phyloP scores from a whole-genome alignment of 2,113 vertebrate species.

The Microcebus griseorufus region DNA sequence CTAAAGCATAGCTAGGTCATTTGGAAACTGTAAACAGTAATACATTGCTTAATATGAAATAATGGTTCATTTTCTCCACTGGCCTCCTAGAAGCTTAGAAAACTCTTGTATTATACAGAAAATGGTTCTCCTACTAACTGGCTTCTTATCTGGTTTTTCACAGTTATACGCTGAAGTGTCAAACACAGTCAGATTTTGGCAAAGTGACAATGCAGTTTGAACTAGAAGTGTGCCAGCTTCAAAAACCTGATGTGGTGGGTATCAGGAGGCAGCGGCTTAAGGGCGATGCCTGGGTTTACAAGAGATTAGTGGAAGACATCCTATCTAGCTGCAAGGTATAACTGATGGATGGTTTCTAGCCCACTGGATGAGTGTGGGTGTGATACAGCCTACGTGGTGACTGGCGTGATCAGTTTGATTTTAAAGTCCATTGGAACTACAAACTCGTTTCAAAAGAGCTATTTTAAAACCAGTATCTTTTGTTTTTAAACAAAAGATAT shows the following conservation, averaged over 20 bases:
- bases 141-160: conserved; percentile 63
- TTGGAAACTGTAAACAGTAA: conserved; percentile 47
- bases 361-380: background rate
- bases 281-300: conserved; percentile 98
- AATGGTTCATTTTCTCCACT: conserved; percentile 50
- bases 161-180: conserved; percentile 95
- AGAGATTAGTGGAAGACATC: conserved; percentile 95
- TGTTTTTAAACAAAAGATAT: conserved; percentile 53
- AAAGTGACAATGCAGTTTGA: conserved; percentile 95
- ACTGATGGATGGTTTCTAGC: background rate
- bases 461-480: conserved; percentile 36
- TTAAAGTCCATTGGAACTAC: conserved; percentile 27
- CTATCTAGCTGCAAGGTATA: conserved; percentile 90
- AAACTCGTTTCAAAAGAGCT: conserved; percentile 24
- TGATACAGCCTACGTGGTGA: background rate
- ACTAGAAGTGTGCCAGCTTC: conserved; percentile 94
- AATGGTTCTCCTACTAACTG: background rate
- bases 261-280: conserved; percentile 93
- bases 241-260: conserved; percentile 89
- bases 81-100: conserved; percentile 48
- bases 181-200: conserved; percentile 91
- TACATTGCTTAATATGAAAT: conserved; percentile 40
- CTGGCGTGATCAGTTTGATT: background rate
- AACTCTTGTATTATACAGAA: conserved; percentile 43
- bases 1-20: conserved; percentile 35